Percentiles rank a stretch among this genome's conserved stretches.
Conservation (phyloP, 2,797 vertebrate species). For the Erethizon dorsatum region DNA sequence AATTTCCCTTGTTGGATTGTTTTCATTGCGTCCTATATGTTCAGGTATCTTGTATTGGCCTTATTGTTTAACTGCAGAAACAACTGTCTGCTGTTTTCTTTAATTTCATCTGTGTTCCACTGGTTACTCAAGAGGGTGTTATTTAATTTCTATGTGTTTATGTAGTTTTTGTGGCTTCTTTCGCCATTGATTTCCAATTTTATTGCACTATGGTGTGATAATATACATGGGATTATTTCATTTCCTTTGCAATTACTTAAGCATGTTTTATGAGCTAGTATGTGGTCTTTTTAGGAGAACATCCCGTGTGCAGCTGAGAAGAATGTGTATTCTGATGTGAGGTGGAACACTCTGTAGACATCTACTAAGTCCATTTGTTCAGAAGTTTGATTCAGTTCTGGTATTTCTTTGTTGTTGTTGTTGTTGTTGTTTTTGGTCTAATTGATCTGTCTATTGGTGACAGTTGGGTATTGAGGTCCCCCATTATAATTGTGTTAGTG, state of each 20-base stretch:
- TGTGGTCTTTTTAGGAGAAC: too few species aligned
- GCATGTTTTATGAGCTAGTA: not conserved
- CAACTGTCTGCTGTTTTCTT: not conserved
- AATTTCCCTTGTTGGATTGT: not conserved
- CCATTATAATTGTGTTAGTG: not conserved
- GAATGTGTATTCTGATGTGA: not conserved
- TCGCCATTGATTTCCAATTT: not conserved
- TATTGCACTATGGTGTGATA: not conserved
- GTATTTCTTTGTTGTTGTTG: not conserved
- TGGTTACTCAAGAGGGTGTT: not conserved
- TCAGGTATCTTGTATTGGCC: not conserved
- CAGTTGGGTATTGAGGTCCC: not conserved
- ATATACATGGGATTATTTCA: not conserved
- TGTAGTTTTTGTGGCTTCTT: not conserved
- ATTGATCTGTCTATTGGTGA: not conserved
- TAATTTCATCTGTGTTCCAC: not conserved
- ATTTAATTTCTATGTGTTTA: not conserved
- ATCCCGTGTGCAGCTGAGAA: not conserved
- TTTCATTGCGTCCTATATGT: not conserved
- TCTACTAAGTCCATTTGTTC: not conserved
- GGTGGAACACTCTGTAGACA: not conserved
- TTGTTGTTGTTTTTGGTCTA: not conserved
- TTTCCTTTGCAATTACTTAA: not conserved
- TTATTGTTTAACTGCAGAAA: not conserved
- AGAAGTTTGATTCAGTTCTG: not conserved